These are phyloP conservation scores for Porites lobata DNA, from an alignment of 92 coral and sea anemone species.

Conservation along the genomic window DNA sequence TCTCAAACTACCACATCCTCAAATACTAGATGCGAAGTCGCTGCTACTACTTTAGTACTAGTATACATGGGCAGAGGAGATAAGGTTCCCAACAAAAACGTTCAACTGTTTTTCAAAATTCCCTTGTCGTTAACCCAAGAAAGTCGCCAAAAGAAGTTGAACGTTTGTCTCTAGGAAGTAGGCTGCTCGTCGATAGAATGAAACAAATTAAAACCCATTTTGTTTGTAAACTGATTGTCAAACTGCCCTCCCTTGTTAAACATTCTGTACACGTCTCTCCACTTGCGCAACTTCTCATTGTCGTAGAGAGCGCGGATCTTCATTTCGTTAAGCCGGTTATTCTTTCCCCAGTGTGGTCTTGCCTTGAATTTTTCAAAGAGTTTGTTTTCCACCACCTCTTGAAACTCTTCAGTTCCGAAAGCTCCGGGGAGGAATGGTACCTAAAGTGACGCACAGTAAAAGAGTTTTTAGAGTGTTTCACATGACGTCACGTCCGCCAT, in stretches of 20 bases:
- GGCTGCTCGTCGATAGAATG: conserved; percentile 15
- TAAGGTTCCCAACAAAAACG: too few species aligned
- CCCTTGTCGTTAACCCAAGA: too few species aligned
- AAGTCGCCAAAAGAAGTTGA: too few species aligned
- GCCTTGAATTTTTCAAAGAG: conserved; percentile 25
- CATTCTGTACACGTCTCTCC: conserved; percentile 42
- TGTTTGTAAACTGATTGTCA: conserved; percentile 57
- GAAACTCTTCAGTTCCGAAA: conserved; percentile 40
- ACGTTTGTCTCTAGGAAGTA: background rate
- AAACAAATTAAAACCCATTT: conserved; percentile 55
- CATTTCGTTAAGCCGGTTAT: conserved; percentile 9
- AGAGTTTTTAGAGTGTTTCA: background rate
- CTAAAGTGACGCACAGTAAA: background rate
- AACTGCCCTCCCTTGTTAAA: conserved; percentile 69
- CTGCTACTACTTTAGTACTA: too few species aligned
- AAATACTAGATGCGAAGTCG: too few species aligned
- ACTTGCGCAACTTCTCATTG: background rate
- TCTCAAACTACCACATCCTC: too few species aligned
- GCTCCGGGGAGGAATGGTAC: conserved; percentile 65
- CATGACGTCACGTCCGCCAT: too few species aligned
- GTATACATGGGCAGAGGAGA: too few species aligned
- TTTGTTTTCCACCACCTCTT: conserved; percentile 26
- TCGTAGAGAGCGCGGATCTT: conserved; percentile 6
- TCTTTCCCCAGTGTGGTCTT: conserved; percentile 62
- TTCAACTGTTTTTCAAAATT: too few species aligned